Evolutionary conservation across 2,888 invertebrate genomes (phyloP), one percentile per base, ranked within the genome.

Genomic region (Hoplodrina ambigua): DNA sequence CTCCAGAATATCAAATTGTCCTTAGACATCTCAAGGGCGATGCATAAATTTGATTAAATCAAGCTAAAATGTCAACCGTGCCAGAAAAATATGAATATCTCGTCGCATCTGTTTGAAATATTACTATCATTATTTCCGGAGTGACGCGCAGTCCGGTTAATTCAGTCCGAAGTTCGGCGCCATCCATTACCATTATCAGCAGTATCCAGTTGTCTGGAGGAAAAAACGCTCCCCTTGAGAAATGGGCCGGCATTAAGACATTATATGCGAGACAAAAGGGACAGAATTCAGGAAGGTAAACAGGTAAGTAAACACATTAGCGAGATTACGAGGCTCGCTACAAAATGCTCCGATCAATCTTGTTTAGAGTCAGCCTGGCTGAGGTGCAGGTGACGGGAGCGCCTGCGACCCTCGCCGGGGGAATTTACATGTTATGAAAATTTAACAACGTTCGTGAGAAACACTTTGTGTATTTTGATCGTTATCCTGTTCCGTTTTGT

Each of bases 261-360:
- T 90, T 88, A 86, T 88, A 84, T 87, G 86, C 81, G 88, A 88
- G 89, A 90, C 89, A 89, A 90, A 89, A 86, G 87, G 83, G 79
- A 84, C 86, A 84, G 87, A 86, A 87, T 86, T 84, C 84, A 81
- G 84, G 85, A 85, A 90, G 90, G 92, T 89, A 91, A 91, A 89
- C 92, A 91, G 87, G 84, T 85, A 89, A 90, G 92, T 92, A 93
- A 94, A 93, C 92, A 93, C 94, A 94, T 94, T 93, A 94, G 90
- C 73, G 85, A 88, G 90, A 94, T 94, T 93, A 90, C 89, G 85
- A 83, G 81, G 63, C 79, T 80, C 83, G 81, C 81, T 83, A 84
- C 84, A 84, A 81, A 84, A 85, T 73, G 83, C 83, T 80, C 71
- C 86, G 87, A 92, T 92, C 92, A 86, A 90, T 93, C 92, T 92